Percentiles rank a stretch among this genome's conserved stretches.
Evolutionary conservation across 1,140 invertebrate genomes (phyloP).

Genomic region (Cepaea nemoralis): DNA sequence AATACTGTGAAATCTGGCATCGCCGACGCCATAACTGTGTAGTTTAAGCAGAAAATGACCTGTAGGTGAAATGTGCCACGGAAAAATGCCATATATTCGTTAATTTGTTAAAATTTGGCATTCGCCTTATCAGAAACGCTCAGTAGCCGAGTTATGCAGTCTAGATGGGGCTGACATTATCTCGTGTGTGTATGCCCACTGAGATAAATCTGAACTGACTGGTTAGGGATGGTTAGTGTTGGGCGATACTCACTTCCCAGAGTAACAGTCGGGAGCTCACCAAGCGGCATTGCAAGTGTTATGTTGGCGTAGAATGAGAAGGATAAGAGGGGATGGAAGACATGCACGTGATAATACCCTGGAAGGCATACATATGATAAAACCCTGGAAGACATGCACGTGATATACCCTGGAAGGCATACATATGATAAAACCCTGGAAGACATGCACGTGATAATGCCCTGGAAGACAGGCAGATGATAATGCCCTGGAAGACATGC

Average conservation of each 20-base stretch:
- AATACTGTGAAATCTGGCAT: no score
- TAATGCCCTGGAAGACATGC: background rate
- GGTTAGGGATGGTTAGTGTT: background rate
- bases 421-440: background rate
- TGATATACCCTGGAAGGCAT: background rate
- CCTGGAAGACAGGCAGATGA: no score
- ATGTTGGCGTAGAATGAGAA: no score
- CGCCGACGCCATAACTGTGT: no score
- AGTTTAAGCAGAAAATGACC: no score
- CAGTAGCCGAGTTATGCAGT: background rate
- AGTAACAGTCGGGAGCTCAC: background rate
- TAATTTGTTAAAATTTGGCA: background rate
- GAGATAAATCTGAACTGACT: background rate
- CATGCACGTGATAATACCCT: no score
- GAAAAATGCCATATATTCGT: no score
- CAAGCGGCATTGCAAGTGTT: no score
- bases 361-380: no score
- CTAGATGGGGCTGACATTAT: background rate
- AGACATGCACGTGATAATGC: no score
- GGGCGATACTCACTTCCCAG: background rate
- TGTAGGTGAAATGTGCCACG: no score
- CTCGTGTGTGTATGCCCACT: background rate
- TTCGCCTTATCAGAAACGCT: background rate
- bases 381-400: background rate
- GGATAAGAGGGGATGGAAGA: no score